Conservation (phyloP, 2,888 invertebrate genomes). For the Ichneumoninae sp. region DNA sequence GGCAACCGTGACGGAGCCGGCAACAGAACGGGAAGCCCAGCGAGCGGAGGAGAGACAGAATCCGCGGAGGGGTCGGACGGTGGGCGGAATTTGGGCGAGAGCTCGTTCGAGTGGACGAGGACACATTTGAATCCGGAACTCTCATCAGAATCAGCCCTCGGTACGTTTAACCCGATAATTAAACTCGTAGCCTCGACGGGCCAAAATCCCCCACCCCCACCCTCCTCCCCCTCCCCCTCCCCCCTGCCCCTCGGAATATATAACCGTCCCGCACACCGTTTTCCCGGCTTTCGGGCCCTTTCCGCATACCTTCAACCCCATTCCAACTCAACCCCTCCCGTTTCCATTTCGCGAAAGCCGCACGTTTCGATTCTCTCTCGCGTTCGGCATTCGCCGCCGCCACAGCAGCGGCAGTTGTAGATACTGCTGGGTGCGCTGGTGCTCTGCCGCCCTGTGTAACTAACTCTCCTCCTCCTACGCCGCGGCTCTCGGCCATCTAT, state of each 20-base stretch:
- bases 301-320: not conserved
- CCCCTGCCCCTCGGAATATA: constrained; percentile 32
- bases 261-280: constrained; percentile 48
- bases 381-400: constrained; percentile 53
- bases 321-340: too few relatives aligned
- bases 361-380: constrained; percentile 60
- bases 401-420: constrained; percentile 15
- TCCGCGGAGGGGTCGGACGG: constrained; percentile 48
- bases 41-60: constrained; percentile 59
- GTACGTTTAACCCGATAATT: constrained; percentile 84
- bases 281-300: constrained; percentile 39
- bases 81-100: constrained; percentile 25
- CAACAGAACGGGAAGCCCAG: constrained; percentile 29
- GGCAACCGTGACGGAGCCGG: constrained; percentile 15
- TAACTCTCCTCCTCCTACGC: constrained; percentile 8
- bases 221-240: too few relatives aligned
- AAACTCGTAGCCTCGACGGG: constrained; percentile 77
- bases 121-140: constrained; percentile 83
- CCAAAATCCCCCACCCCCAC: not conserved
- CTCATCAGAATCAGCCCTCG: constrained; percentile 84
- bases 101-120: constrained; percentile 66
- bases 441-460: constrained; percentile 11
- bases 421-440: constrained; percentile 20
- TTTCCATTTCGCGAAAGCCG: constrained; percentile 19
- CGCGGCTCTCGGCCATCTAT: constrained; percentile 48